Evolutionary conservation across 2,888 invertebrate genomes (phyloP).

Genomic region (Masnerella sp.): DNA sequence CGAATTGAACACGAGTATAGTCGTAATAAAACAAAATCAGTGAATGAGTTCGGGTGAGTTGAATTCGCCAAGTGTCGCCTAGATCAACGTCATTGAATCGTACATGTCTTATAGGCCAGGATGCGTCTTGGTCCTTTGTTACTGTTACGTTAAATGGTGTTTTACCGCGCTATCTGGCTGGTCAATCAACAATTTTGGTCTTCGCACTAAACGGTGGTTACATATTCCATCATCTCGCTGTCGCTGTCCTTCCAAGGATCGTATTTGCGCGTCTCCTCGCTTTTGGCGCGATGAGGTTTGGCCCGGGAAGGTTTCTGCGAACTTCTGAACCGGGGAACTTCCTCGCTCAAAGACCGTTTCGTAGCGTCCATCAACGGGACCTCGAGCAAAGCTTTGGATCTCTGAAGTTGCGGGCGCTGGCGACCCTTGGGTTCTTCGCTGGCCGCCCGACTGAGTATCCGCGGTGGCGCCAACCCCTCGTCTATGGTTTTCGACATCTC

Average conservation of each 20-base stretch:
- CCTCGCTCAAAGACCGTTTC: conserved; percentile 75
- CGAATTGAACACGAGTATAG: conserved; percentile 49
- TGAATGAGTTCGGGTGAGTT: conserved; percentile 6
- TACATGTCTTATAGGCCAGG: conserved; percentile 45
- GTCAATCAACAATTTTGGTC: too few species aligned
- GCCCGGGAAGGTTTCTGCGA: conserved; percentile 66
- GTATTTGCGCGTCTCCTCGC: conserved; percentile 73
- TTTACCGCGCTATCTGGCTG: neutral
- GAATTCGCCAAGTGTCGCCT: conserved; percentile 27
- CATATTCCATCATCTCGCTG: conserved; percentile 72
- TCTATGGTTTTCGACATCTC: conserved; percentile 65
- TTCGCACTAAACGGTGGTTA: conserved; percentile 74
- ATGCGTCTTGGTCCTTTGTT: conserved; percentile 2
- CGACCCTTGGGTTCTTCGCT: conserved; percentile 71
- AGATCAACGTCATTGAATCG: conserved; percentile 14
- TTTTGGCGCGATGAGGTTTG: conserved; percentile 72
- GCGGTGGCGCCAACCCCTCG: conserved; percentile 64
- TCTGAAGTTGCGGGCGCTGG: conserved; percentile 70
- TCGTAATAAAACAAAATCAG: conserved; percentile 16
- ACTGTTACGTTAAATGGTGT: too few species aligned
- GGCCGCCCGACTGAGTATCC: conserved; percentile 65
- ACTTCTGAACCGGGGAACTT: conserved; percentile 70
- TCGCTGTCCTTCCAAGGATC: conserved; percentile 71
- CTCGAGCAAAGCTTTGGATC: conserved; percentile 73
- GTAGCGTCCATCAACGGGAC: conserved; percentile 70